Conservation (phyloP, 37 sponge, comb jelly and placozoan genomes). For the Haliclona indistincta region DNA sequence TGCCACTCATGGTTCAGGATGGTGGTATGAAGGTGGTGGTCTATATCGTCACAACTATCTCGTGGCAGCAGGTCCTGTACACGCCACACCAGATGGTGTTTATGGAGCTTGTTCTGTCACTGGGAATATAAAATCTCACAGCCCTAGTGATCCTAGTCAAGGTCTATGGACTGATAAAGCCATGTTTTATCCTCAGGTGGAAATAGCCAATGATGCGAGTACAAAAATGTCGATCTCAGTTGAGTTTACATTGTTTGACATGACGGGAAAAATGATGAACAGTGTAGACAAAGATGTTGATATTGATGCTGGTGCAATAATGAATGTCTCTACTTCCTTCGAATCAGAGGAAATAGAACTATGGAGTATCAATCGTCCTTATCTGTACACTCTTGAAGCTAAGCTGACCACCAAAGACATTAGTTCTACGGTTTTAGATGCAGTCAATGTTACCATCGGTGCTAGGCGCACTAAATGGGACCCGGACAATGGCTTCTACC, state of each 20-base stretch:
- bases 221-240: neutral
- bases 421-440: constrained; percentile 14
- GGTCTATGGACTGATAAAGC: neutral
- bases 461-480: constrained; percentile 35
- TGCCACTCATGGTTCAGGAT: constrained; percentile 26
- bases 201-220: constrained; percentile 34
- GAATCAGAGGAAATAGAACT: constrained; percentile 20
- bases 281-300: neutral
- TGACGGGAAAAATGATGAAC: neutral
- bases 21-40: constrained; percentile 41
- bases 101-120: constrained; percentile 3
- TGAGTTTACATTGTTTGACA: constrained; percentile 18
- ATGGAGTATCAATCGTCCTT: constrained; percentile 47
- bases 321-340: neutral
- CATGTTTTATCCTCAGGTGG: constrained; percentile 5
- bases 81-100: constrained; percentile 5
- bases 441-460: constrained; percentile 23
- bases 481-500: constrained; percentile 38
- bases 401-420: constrained; percentile 9
- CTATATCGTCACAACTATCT: constrained; percentile 36
- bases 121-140: constrained; percentile 19
- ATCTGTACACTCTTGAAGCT: constrained; percentile 23
- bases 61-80: neutral
- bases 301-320: constrained; percentile 8
- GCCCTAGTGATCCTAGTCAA: neutral